Conservation (phyloP, 1,140 invertebrate species). For the Caenorhabditis briggsae region DNA sequence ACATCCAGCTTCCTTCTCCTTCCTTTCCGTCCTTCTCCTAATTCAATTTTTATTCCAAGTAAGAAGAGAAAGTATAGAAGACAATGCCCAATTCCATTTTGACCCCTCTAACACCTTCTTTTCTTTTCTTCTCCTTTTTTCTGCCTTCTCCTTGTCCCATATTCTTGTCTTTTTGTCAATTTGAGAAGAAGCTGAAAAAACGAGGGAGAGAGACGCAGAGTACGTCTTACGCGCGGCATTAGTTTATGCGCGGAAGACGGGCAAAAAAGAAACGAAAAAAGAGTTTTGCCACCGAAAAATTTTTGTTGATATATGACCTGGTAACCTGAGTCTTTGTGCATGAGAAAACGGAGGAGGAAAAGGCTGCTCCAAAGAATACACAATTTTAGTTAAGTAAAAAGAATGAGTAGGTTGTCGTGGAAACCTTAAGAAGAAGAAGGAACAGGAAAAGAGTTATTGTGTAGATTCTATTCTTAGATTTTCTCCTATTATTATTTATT, state of each 20-base stretch:
- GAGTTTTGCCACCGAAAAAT: background rate
- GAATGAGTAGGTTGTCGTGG: background rate
- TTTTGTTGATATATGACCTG: slow-evolving; percentile 47
- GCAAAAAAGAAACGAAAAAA: background rate
- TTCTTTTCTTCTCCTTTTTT: background rate
- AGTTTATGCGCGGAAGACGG: slow-evolving; percentile 40
- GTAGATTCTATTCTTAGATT: too few species aligned
- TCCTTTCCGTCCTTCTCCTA: background rate
- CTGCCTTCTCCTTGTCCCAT: background rate
- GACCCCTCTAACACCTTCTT: background rate
- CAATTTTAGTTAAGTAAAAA: background rate
- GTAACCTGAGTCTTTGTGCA: background rate
- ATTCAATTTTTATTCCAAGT: slow-evolving; percentile 3
- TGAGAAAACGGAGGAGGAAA: background rate
- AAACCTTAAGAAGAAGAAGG: too few species aligned
- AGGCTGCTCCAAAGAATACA: background rate
- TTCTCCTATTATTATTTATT: too few species aligned
- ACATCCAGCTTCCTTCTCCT: background rate
- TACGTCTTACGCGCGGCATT: slow-evolving; percentile 27
- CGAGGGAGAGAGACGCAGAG: background rate
- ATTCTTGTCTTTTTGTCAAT: slow-evolving; percentile 48
- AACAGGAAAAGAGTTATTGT: too few species aligned
- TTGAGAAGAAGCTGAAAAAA: background rate
- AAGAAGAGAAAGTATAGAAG: background rate
- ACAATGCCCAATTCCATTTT: background rate